Percentiles rank a stretch among this genome's conserved stretches.
Evolutionary conservation across 2,113 vertebrate species (phyloP).

Genomic region (Danionella cerebrum): DNA sequence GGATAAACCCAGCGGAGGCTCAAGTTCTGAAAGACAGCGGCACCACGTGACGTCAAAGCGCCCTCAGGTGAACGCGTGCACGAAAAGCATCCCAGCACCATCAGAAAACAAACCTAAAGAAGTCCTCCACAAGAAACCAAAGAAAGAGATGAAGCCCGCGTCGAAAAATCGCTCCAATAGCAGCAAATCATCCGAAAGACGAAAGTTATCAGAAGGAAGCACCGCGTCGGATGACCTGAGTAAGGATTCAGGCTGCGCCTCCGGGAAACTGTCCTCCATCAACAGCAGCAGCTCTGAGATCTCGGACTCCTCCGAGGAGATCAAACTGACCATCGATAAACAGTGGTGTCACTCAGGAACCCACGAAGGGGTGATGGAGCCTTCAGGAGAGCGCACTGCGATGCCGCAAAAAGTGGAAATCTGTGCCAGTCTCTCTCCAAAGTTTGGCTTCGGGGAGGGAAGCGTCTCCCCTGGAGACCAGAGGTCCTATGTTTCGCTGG

Average conservation of each 20-base stretch:
- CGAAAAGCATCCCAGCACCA: slow-evolving; percentile 42
- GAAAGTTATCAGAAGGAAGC: slow-evolving; percentile 61
- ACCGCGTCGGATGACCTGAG: slow-evolving; percentile 58
- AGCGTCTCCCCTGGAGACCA: slow-evolving; percentile 58
- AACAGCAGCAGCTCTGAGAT: slow-evolving; percentile 89
- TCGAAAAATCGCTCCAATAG: slow-evolving; percentile 35
- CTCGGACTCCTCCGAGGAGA: slow-evolving; percentile 77
- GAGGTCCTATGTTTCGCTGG: slow-evolving; percentile 57
- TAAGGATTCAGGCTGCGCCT: slow-evolving; percentile 59
- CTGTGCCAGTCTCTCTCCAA: slow-evolving; percentile 35
- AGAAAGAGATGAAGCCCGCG: slow-evolving; percentile 40
- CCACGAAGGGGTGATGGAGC: slow-evolving; percentile 34
- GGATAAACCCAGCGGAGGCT: slow-evolving; percentile 47
- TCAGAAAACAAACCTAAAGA: slow-evolving; percentile 56
- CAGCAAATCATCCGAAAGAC: slow-evolving; percentile 36
- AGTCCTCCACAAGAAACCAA: slow-evolving; percentile 49
- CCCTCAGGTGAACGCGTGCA: neutral
- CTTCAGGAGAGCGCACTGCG: neutral
- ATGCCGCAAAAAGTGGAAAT: slow-evolving; percentile 1
- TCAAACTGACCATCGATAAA: slow-evolving; percentile 63
- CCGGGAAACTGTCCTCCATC: slow-evolving; percentile 67
- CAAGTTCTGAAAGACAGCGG: slow-evolving; percentile 39
- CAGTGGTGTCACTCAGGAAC: slow-evolving; percentile 51
- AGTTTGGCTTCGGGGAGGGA: slow-evolving; percentile 37
- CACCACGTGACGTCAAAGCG: slow-evolving; percentile 27